Conservation (phyloP, 2,888 invertebrate species). For the Orthosia gothica region DNA sequence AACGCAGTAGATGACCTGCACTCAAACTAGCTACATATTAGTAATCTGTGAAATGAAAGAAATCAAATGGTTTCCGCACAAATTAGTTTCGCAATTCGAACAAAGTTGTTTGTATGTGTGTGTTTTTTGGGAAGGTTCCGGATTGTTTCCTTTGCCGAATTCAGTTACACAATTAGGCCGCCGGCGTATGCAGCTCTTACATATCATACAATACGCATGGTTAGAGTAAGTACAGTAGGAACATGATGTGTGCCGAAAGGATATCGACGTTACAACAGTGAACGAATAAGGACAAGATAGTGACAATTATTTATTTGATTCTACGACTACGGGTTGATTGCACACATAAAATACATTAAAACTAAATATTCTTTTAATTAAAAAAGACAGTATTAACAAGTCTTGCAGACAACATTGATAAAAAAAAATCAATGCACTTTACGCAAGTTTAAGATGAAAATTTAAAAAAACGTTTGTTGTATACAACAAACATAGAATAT, state of each 20-base stretch:
- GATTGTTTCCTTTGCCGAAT: no score
- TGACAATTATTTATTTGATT: slow-evolving; percentile 25
- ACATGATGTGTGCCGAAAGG: slow-evolving; percentile 56
- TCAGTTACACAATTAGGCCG: no score
- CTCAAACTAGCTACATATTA: no score
- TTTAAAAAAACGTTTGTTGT: slow-evolving; percentile 2
- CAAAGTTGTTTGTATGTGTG: no score
- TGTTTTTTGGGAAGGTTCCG: no score
- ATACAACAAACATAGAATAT: background rate
- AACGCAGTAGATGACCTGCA: no score
- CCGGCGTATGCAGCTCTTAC: slow-evolving; percentile 69
- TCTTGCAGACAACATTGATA: slow-evolving; percentile 64
- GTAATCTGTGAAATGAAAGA: no score
- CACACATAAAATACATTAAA: slow-evolving; percentile 47
- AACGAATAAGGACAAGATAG: slow-evolving; percentile 47
- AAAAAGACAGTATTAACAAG: slow-evolving; percentile 36
- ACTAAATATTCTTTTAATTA: slow-evolving; percentile 3
- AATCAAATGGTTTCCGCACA: no score
- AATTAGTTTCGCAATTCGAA: no score
- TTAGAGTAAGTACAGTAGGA: slow-evolving; percentile 44
- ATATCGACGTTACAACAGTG: slow-evolving; percentile 60
- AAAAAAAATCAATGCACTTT: background rate
- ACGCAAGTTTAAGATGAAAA: background rate
- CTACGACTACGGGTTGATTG: slow-evolving; percentile 59
- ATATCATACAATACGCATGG: slow-evolving; percentile 54